Evolutionary conservation across 2,888 invertebrate genomes (phyloP), one percentile per base, ranked within the genome.

Genomic region (Drosophila merina): DNA sequence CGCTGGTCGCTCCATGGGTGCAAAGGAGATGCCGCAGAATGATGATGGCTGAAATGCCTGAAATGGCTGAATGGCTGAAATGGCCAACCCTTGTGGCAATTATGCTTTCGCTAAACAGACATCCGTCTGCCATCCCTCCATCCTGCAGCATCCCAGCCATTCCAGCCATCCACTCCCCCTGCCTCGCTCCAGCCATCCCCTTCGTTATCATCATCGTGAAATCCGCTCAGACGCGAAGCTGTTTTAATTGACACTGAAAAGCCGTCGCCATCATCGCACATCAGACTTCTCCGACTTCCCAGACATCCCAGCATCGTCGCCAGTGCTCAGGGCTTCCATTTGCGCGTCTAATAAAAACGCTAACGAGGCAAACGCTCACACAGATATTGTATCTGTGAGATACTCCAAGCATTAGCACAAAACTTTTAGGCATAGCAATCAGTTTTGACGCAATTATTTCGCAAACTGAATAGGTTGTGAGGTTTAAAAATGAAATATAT

Each of bases 191-290:
- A 20, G 20, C 25, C 45, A 20, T 28, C 49, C 14, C 20, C 20
- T 4, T 25, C 25, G 20, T 10, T 14, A 42, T 50, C 57, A 44
- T 52, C 42, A 25, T 31, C 55, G 30, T 54, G 55, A 48, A 63
- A 48, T 50, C 59, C 59, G 10, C 48, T 12, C 50, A 62, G 51
- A 63, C 50, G 56, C 14, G 71, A 76, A 75, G 69, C 76, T 71
- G 74, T 74, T 79, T 88, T 86, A 88, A 88, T 87, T 87, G 84
- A 87, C 82, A 79, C 72, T 81, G 79, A 67, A 76, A 72, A 75
- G 85, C 79, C 72, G 76, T 75, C 76, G 76, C 76, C 81, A 86
- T 83, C 82, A 75, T 76, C 77, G 47, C 38, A 12, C 30, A 45
- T 52, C 55, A 54, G 51, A 26, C 42, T 48, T 51, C 9, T 52